Conservation (phyloP, 2,888 invertebrate species). For the Trissolcus brochymenae region DNA sequence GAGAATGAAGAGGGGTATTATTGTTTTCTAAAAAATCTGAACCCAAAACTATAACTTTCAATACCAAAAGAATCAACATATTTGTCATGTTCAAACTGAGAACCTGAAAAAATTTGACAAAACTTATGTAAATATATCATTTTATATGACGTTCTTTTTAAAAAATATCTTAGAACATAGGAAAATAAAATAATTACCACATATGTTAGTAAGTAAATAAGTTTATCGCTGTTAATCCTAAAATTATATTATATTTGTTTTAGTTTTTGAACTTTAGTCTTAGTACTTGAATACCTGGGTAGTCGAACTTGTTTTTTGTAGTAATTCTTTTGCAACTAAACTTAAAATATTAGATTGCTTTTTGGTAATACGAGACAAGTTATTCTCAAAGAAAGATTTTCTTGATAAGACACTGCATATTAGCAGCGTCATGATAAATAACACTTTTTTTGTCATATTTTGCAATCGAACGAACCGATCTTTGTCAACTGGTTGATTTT, state of each 20-base stretch:
- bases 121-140: too few relatives aligned
- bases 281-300: conserved; percentile 80
- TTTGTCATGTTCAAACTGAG: conserved; percentile 90
- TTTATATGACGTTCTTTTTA: too few relatives aligned
- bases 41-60: conserved; percentile 89
- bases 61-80: conserved; percentile 85
- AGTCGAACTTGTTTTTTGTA: conserved; percentile 81
- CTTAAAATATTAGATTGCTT: conserved; percentile 76
- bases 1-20: conserved; percentile 78
- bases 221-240: neutral
- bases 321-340: conserved; percentile 82
- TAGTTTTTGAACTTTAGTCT: neutral
- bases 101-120: conserved; percentile 77
- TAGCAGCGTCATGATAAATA: conserved; percentile 53
- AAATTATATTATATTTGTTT: neutral
- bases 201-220: neutral
- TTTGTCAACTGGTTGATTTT: neutral
- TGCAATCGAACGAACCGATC: too few relatives aligned
- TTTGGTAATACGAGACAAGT: conserved; percentile 56
- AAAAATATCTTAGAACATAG: too few relatives aligned
- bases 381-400: conserved; percentile 54
- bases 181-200: too few relatives aligned
- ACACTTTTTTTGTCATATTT: conserved; percentile 13
- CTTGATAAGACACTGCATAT: conserved; percentile 56
- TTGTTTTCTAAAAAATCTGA: conserved; percentile 84